Percentiles rank a stretch among this genome's conserved stretches.
Conservation (phyloP, 2,797 vertebrate genomes). For the Bradypodion ventrale region DNA sequence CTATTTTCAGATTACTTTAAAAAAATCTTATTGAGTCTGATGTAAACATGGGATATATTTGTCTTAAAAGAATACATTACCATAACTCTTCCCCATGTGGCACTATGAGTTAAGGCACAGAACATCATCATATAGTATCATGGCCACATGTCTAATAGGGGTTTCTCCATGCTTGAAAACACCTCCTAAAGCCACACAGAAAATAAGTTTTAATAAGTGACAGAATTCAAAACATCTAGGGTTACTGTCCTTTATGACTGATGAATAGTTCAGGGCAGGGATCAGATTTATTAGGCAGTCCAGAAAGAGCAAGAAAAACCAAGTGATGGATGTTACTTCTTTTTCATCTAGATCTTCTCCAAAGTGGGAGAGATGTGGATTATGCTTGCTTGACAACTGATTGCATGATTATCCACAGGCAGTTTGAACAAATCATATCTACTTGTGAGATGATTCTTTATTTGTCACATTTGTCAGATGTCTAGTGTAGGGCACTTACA, state of each 20-base stretch:
- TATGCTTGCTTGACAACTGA: background rate
- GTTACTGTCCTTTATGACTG: background rate
- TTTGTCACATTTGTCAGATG: background rate
- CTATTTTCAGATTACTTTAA: constrained; percentile 28
- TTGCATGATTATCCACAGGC: background rate
- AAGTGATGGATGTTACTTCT: background rate
- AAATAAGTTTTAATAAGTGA: background rate
- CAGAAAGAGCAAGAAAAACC: background rate
- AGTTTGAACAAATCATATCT: too few species aligned
- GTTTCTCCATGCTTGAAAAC: background rate
- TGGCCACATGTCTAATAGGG: background rate
- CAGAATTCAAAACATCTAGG: background rate
- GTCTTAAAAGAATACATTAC: background rate
- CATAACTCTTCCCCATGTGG: background rate
- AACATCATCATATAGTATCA: background rate
- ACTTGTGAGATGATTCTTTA: background rate
- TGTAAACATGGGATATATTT: background rate
- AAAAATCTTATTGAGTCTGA: constrained; percentile 13
- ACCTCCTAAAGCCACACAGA: background rate
- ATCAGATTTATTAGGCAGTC: background rate
- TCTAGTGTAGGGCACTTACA: background rate
- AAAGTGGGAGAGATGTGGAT: background rate
- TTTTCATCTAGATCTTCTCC: background rate
- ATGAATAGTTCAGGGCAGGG: background rate
- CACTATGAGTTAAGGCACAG: background rate